phyloP scores from a whole-genome alignment of 2,888 invertebrate genomes.

The Agriopis leucophaearia region DNA sequence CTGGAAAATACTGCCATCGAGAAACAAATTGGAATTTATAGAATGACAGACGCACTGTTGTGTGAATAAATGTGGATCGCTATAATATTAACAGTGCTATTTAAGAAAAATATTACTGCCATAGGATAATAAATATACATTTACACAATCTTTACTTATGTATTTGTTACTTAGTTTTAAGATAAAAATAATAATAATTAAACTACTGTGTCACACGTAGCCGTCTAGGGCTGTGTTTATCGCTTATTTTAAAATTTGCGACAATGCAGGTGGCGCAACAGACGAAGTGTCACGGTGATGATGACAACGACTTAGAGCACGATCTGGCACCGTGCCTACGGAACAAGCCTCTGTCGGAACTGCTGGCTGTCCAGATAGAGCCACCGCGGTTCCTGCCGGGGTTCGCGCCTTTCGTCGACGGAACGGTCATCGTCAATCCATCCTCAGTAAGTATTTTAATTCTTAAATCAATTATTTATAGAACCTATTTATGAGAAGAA shows the following conservation, averaged over 20 bases:
- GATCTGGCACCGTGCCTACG: conserved; percentile 95
- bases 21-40: conserved; percentile 31
- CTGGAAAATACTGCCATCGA: conserved; percentile 10
- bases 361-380: conserved; percentile 91
- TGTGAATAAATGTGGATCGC: conserved; percentile 24
- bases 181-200: too few relatives aligned
- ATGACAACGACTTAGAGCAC: conserved; percentile 92
- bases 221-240: not conserved
- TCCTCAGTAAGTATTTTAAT: conserved; percentile 78
- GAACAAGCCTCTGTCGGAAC: conserved; percentile 90
- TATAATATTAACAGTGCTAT: conserved; percentile 21
- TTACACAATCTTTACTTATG: too few relatives aligned
- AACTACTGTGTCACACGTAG: too few relatives aligned
- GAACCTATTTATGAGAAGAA: not conserved
- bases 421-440: conserved; percentile 92
- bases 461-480: not conserved
- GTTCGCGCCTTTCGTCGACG: conserved; percentile 98
- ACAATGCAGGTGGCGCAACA: conserved; percentile 90
- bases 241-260: not conserved
- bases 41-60: conserved; percentile 17
- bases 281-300: conserved; percentile 93
- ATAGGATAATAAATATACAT: conserved; percentile 11
- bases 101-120: conserved; percentile 12
- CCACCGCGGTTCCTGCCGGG: conserved; percentile 94
- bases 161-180: too few relatives aligned